phyloP scores from a whole-genome alignment of 1,140 invertebrate species.

The Dinoponera quadriceps region DNA sequence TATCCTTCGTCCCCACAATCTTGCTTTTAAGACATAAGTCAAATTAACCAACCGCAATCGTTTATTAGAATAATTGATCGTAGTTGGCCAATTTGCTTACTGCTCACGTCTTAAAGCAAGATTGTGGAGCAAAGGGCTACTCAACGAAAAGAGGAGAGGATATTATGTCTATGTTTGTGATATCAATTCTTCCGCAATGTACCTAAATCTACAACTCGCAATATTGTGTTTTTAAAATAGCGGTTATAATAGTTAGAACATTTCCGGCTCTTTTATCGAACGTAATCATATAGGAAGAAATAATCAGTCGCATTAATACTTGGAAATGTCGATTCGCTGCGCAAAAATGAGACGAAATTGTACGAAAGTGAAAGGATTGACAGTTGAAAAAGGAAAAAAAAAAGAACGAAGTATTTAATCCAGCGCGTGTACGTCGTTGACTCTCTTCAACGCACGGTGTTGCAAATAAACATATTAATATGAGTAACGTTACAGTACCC shows the following conservation, averaged over 20 bases:
- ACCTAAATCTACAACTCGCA: conserved; percentile 67
- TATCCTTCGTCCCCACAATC: too few relatives aligned
- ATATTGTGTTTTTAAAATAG: conserved; percentile 59
- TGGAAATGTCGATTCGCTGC: conserved; percentile 65
- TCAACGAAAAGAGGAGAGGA: conserved; percentile 26
- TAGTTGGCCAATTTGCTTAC: too few relatives aligned
- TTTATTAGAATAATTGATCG: too few relatives aligned
- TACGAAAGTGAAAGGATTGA: too few relatives aligned
- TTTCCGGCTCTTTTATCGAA: conserved; percentile 46
- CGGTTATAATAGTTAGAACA: conserved; percentile 55
- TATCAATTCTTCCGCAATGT: conserved; percentile 51
- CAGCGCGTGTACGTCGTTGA: conserved; percentile 52
- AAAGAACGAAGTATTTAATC: conserved; percentile 68
- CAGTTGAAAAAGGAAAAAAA: not conserved
- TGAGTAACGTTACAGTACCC: conserved; percentile 63
- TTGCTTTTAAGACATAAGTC: too few relatives aligned
- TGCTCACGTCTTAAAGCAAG: too few relatives aligned
- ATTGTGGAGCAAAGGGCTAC: too few relatives aligned
- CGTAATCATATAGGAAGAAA: conserved; percentile 26
- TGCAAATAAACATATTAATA: conserved; percentile 65
- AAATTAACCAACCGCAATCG: too few relatives aligned
- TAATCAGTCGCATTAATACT: conserved; percentile 57
- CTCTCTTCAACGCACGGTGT: conserved; percentile 69
- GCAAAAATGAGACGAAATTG: conserved; percentile 50
- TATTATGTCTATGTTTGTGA: conserved; percentile 56